These are phyloP conservation scores for Sebastes goodei DNA, from an alignment of 2,797 vertebrate genomes.

Conservation along the genomic window DNA sequence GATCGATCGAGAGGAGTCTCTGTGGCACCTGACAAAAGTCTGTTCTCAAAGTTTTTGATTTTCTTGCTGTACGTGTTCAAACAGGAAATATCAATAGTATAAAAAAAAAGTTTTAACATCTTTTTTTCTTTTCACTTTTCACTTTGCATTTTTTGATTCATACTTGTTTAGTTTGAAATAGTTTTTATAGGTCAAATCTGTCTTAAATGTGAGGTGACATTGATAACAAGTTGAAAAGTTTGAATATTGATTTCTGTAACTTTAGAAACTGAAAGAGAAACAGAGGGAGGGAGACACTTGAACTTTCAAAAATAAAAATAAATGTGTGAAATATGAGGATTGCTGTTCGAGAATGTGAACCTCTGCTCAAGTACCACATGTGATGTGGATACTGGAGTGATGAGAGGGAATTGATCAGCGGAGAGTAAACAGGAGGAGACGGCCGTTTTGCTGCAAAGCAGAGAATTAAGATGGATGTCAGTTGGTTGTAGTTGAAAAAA, in stretches of 20 bases:
- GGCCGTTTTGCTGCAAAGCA: not conserved
- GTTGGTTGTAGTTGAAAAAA: not conserved
- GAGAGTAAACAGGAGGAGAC: not conserved
- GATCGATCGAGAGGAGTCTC: not conserved
- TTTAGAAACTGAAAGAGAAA: not conserved
- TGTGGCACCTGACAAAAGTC: not conserved
- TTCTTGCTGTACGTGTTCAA: not conserved
- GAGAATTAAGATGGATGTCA: rapidly evolving
- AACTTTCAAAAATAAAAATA: not conserved
- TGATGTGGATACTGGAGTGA: not conserved
- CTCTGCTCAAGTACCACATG: not conserved
- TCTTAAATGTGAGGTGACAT: not conserved
- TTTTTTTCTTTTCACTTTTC: not conserved
- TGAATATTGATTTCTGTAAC: not conserved
- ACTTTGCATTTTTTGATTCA: not conserved
- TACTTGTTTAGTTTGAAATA: not conserved
- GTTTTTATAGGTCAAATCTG: not conserved
- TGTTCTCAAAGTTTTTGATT: not conserved
- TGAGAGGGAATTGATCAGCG: not conserved
- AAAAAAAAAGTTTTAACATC: not conserved
- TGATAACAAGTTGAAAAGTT: not conserved
- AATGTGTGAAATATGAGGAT: not conserved
- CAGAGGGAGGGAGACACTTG: not conserved
- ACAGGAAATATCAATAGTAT: not conserved
- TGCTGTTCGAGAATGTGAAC: not conserved